Evolutionary conservation across 1,140 invertebrate species (phyloP).

Genomic region (Cydia strobilella): DNA sequence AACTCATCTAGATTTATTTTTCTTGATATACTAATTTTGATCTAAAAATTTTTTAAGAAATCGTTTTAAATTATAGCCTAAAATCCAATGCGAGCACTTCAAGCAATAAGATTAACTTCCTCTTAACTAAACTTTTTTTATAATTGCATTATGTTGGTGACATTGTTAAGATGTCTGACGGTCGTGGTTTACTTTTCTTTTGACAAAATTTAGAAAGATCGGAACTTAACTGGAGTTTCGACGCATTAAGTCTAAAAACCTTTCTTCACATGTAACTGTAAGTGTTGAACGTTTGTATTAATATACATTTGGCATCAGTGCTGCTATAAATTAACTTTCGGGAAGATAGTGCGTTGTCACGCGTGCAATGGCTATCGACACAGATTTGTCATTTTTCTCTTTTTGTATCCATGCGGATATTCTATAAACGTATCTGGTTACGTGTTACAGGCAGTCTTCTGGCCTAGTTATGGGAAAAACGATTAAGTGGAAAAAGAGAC

Average conservation of each 20-base stretch:
- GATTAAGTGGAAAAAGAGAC: conserved; percentile 83
- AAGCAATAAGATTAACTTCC: neutral
- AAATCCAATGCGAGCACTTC: neutral
- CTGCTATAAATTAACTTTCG: conserved; percentile 39
- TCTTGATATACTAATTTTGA: neutral
- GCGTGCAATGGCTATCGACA: conserved; percentile 77
- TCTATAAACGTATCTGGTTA: conserved; percentile 77
- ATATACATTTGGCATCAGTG: conserved; percentile 35
- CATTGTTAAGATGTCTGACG: conserved; percentile 70
- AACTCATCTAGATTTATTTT: no score
- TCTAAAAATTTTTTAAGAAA: neutral
- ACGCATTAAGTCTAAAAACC: conserved; percentile 50
- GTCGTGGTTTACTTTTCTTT: conserved; percentile 69
- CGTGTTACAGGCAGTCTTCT: conserved; percentile 68
- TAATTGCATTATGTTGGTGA: conserved; percentile 42
- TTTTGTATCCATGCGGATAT: conserved; percentile 74
- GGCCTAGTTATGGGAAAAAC: conserved; percentile 63
- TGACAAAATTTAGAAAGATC: conserved; percentile 59
- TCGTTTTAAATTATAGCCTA: neutral
- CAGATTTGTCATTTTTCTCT: conserved; percentile 76
- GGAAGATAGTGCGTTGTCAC: conserved; percentile 75
- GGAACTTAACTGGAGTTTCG: conserved; percentile 49
- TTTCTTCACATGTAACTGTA: conserved; percentile 68
- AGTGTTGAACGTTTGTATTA: conserved; percentile 51
- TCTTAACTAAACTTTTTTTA: conserved; percentile 38